A percentile compares a stretch with the other conserved stretches of the same genome.
These are phyloP conservation scores for Amniataba percoides DNA, from an alignment of 2,797 vertebrate species.

Conservation along the genomic window DNA sequence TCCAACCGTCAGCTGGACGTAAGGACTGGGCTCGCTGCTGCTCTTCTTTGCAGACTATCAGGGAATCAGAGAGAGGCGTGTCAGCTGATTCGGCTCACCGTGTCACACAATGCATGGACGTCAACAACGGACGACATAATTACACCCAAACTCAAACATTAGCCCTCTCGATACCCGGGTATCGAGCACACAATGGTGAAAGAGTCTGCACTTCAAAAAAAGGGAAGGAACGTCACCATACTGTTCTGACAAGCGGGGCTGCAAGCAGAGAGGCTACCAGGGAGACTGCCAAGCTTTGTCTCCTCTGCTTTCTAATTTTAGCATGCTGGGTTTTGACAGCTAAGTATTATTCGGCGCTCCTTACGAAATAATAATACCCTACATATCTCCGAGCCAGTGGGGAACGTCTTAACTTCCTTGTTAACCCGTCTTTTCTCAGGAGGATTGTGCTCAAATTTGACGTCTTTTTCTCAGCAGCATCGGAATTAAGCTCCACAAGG, in stretches of 20 bases:
- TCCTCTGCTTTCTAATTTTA: constrained; percentile 72
- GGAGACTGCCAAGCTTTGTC: constrained; percentile 57
- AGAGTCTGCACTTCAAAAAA: constrained; percentile 29
- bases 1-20: constrained; percentile 92
- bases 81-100: constrained; percentile 17
- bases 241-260: constrained; percentile 66
- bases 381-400: constrained; percentile 20
- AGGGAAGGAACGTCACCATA: constrained; percentile 30
- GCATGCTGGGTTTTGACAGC: constrained; percentile 61
- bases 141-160: constrained; percentile 36
- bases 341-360: constrained; percentile 60
- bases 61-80: constrained; percentile 39
- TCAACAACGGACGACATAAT: constrained; percentile 20
- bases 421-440: constrained; percentile 23
- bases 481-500: constrained; percentile 37
- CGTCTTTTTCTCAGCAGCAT: constrained; percentile 24
- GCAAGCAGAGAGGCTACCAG: constrained; percentile 64
- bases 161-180: constrained; percentile 8
- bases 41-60: constrained; percentile 93
- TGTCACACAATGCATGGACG: constrained; percentile 7
- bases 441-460: constrained; percentile 29
- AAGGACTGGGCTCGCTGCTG: constrained; percentile 93
- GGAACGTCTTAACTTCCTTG: constrained; percentile 24
- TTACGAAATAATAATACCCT: constrained; percentile 57
- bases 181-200: constrained; percentile 45